These are phyloP conservation scores for Sylvia borin DNA, from an alignment of 2,797 vertebrate genomes.

Conservation along the genomic window DNA sequence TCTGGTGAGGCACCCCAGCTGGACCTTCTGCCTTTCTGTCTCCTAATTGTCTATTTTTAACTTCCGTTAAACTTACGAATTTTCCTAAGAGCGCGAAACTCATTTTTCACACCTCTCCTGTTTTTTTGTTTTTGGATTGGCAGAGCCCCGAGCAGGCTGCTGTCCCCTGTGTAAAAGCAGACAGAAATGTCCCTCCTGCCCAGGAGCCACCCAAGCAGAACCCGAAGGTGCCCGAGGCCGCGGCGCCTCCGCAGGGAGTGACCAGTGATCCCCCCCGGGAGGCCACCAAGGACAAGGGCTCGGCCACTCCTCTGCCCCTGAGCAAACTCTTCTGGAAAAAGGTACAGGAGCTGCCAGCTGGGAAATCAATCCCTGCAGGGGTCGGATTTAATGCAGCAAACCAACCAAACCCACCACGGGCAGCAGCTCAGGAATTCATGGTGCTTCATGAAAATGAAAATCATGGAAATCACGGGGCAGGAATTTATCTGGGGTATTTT, in stretches of 20 bases:
- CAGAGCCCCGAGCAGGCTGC: constrained; percentile 72
- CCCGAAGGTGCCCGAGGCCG: constrained; percentile 73
- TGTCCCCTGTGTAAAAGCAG: constrained; percentile 71
- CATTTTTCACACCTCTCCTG: too few relatives aligned
- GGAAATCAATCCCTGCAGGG: neutral
- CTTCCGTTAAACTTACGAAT: too few relatives aligned
- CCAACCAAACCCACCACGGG: fast-evolving
- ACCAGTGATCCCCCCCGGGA: constrained; percentile 35
- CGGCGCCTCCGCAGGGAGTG: constrained; percentile 45
- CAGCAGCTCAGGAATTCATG: fast-evolving
- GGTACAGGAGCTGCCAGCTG: constrained; percentile 30
- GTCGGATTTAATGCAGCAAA: fast-evolving
- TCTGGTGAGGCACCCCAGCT: too few relatives aligned
- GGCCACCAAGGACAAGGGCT: constrained; percentile 57
- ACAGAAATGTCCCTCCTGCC: constrained; percentile 72
- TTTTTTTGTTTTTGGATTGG: too few relatives aligned
- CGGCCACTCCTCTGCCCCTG: constrained; percentile 64
- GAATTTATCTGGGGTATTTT: fast-evolving
- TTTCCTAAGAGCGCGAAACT: too few relatives aligned
- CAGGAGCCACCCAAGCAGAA: constrained; percentile 79
- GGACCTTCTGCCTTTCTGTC: too few relatives aligned
- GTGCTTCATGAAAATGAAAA: too few relatives aligned
- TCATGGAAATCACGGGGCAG: fast-evolving
- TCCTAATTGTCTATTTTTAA: too few relatives aligned
- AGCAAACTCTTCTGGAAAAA: constrained; percentile 82